Percentiles rank a stretch among this genome's conserved stretches.
These are phyloP conservation scores for Crossaster papposus DNA, from an alignment of 53 echinoderm and acorn worm species.

Conservation along the genomic window DNA sequence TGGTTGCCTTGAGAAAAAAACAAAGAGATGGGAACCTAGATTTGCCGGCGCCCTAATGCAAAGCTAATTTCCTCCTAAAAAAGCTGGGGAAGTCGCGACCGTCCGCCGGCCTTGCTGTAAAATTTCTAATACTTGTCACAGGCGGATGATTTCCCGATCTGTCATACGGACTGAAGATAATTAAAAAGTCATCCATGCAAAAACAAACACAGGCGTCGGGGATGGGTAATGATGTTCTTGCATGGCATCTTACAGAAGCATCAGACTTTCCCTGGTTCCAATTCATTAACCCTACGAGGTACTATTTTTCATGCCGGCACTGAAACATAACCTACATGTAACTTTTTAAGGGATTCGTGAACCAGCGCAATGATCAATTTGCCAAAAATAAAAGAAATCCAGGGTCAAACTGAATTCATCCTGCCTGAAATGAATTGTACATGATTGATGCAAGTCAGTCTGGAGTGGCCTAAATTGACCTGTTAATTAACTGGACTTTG, in stretches of 20 bases:
- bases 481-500: neutral
- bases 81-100: neutral
- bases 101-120: constrained; percentile 30
- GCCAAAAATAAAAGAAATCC: no score
- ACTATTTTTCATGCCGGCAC: neutral
- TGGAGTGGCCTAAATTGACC: neutral
- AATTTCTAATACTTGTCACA: constrained; percentile 40
- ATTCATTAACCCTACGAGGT: neutral
- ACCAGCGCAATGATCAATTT: no score
- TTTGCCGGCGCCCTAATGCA: neutral
- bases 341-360: no score
- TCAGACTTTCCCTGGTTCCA: neutral
- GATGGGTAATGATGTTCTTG: neutral
- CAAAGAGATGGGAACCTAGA: neutral
- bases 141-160: constrained; percentile 8
- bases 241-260: neutral
- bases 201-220: constrained; percentile 22
- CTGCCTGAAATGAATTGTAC: neutral
- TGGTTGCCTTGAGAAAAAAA: neutral
- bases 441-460: neutral
- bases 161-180: constrained; percentile 42
- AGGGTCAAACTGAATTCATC: neutral
- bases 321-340: no score
- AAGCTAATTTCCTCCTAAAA: constrained; percentile 37
- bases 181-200: constrained; percentile 63